These are phyloP conservation scores for Pseudopleuronectes americanus DNA, from an alignment of 2,797 vertebrate genomes.

Conservation along the genomic window DNA sequence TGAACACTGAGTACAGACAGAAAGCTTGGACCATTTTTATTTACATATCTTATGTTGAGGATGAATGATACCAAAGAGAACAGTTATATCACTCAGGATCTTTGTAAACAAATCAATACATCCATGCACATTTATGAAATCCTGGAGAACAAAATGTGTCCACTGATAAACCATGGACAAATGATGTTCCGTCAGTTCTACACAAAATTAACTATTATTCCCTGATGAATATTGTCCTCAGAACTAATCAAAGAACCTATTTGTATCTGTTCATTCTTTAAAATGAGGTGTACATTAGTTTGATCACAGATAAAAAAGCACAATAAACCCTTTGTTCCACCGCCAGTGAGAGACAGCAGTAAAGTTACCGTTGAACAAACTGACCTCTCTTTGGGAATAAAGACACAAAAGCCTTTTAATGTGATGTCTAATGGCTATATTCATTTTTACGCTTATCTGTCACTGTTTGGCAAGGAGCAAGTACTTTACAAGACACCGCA, in stretches of 20 bases:
- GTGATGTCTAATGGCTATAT: slow-evolving; percentile 30
- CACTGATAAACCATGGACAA: slow-evolving; percentile 7
- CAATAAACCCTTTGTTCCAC: slow-evolving; percentile 27
- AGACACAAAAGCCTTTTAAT: slow-evolving; percentile 33
- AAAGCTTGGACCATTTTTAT: too few relatives aligned
- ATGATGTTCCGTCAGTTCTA: slow-evolving; percentile 4
- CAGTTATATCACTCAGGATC: too few relatives aligned
- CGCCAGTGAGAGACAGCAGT: slow-evolving; percentile 25
- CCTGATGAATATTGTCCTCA: neutral
- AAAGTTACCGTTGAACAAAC: slow-evolving; percentile 17
- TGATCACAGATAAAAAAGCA: slow-evolving; percentile 24
- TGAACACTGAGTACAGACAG: too few relatives aligned
- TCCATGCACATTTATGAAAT: neutral
- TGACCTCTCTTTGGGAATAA: slow-evolving; percentile 16
- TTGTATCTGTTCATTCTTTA: slow-evolving; percentile 26
- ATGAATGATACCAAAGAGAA: too few relatives aligned
- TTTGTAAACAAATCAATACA: too few relatives aligned
- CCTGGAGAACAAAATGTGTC: neutral
- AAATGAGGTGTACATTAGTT: slow-evolving; percentile 19
- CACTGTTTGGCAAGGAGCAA: slow-evolving; percentile 17
- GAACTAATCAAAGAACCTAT: neutral
- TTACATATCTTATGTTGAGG: too few relatives aligned
- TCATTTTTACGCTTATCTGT: slow-evolving; percentile 19
- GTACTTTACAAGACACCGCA: neutral
- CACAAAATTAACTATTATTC: neutral